phyloP scores from a whole-genome alignment of 1,140 invertebrate genomes.

The Lasioglossum baleicum region DNA sequence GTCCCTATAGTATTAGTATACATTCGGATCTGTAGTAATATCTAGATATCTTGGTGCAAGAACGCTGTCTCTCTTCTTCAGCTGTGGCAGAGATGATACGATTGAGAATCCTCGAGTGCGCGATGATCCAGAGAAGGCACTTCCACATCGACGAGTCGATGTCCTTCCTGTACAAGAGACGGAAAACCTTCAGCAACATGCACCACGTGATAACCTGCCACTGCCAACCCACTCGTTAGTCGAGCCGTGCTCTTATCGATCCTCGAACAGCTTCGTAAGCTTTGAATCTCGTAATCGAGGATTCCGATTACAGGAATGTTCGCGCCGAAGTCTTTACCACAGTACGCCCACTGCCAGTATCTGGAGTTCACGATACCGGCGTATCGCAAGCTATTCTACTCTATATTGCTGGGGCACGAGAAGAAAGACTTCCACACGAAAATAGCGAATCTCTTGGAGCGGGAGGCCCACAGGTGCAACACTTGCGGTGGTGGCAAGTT shows the following conservation, averaged over 20 bases:
- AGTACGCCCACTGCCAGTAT: constrained; percentile 80
- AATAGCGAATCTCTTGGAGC: constrained; percentile 75
- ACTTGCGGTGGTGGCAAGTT: constrained; percentile 80
- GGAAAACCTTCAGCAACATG: constrained; percentile 67
- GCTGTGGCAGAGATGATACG: constrained; percentile 80
- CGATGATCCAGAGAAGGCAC: constrained; percentile 74
- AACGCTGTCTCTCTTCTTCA: constrained; percentile 48
- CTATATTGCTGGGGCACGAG: constrained; percentile 77
- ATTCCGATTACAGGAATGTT: background rate
- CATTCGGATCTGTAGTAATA: background rate
- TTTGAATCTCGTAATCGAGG: too few relatives aligned
- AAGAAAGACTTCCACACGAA: constrained; percentile 76
- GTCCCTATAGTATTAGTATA: too few relatives aligned
- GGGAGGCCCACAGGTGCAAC: constrained; percentile 78
- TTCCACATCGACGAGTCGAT: constrained; percentile 33
- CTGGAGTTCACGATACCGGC: constrained; percentile 78
- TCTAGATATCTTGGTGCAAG: background rate
- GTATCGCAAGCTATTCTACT: constrained; percentile 78
- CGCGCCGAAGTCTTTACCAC: constrained; percentile 60
- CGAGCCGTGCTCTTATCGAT: background rate
- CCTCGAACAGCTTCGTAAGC: too few relatives aligned
- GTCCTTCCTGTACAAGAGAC: constrained; percentile 34
- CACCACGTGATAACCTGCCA: constrained; percentile 58
- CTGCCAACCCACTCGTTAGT: constrained; percentile 56
- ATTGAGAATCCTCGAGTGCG: constrained; percentile 81